Evolutionary conservation across 2,797 vertebrate species (phyloP).

Genomic region (Huso huso): DNA sequence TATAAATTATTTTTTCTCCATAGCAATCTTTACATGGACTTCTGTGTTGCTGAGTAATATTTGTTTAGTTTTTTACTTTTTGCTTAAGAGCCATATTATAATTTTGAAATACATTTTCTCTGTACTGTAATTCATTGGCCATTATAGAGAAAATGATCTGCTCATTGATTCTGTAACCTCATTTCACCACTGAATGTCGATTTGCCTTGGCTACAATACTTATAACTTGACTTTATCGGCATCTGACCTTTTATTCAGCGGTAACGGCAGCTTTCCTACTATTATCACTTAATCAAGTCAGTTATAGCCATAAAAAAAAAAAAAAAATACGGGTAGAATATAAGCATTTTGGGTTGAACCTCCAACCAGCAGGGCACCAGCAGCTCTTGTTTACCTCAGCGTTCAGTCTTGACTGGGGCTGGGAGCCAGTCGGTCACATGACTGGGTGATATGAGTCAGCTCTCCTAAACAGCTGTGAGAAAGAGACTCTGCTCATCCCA

Average conservation of each 20-base stretch:
- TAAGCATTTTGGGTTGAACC: neutral
- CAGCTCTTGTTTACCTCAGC: constrained; percentile 2
- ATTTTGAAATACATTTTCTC: no score
- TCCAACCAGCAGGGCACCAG: constrained; percentile 13
- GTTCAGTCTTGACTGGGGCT: constrained; percentile 23
- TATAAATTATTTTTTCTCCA: neutral
- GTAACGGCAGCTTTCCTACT: no score
- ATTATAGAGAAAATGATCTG: no score
- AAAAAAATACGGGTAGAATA: neutral
- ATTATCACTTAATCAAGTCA: neutral
- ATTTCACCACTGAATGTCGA: no score
- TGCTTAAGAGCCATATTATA: no score
- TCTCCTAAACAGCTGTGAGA: constrained; percentile 9
- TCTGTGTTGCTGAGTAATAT: no score
- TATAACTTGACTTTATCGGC: no score
- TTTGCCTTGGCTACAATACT: no score
- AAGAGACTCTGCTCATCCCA: neutral
- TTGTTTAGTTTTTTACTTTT: no score
- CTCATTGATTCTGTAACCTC: no score
- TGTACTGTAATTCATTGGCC: no score
- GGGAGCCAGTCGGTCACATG: constrained; percentile 8
- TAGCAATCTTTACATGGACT: neutral
- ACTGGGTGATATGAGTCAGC: constrained; percentile 48
- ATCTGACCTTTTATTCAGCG: no score
- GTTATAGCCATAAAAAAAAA: neutral